A percentile compares a stretch with the other conserved stretches of the same genome.
Conservation (phyloP, 2,797 vertebrate genomes). For the Amphiprion clarkii region DNA sequence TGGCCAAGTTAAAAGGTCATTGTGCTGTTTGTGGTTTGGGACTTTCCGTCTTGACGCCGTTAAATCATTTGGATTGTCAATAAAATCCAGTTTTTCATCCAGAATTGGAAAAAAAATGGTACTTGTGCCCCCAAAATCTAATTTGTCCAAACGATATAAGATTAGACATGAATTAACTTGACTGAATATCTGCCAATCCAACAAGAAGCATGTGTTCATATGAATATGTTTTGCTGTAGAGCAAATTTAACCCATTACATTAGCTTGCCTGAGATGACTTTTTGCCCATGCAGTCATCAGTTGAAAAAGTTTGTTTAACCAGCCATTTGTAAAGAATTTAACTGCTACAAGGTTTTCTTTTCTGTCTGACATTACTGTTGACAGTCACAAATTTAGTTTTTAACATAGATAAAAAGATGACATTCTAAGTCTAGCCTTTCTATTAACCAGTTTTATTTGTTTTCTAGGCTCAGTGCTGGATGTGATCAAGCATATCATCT, state of each 20-base stretch:
- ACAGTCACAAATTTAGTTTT: slow-evolving; percentile 13
- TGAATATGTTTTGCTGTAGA: slow-evolving; percentile 44
- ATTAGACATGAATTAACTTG: slow-evolving; percentile 42
- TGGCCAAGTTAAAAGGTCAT: slow-evolving; percentile 66
- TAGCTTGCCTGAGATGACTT: slow-evolving; percentile 30
- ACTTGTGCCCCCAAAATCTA: slow-evolving; percentile 46
- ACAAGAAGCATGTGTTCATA: slow-evolving; percentile 60
- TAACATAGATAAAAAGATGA: slow-evolving; percentile 4
- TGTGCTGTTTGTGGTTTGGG: slow-evolving; percentile 50
- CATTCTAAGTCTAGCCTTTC: background rate
- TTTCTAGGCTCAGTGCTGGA: slow-evolving; percentile 94
- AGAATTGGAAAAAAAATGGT: slow-evolving; percentile 10
- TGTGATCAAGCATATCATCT: slow-evolving; percentile 97
- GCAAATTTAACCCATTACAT: slow-evolving; percentile 19
- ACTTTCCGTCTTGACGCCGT: slow-evolving; percentile 24
- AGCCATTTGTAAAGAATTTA: background rate
- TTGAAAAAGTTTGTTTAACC: slow-evolving; percentile 8
- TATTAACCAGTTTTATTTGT: slow-evolving; percentile 20
- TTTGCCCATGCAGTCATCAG: slow-evolving; percentile 24
- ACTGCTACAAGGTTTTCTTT: slow-evolving; percentile 3
- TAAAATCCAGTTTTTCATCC: slow-evolving; percentile 24
- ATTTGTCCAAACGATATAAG: slow-evolving; percentile 57
- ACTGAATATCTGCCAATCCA: slow-evolving; percentile 47
- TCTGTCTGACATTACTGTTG: slow-evolving; percentile 13
- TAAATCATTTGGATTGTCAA: slow-evolving; percentile 33